These are phyloP conservation scores for Myzus persicae DNA, from an alignment of 1,140 invertebrate genomes.

Conservation along the genomic window DNA sequence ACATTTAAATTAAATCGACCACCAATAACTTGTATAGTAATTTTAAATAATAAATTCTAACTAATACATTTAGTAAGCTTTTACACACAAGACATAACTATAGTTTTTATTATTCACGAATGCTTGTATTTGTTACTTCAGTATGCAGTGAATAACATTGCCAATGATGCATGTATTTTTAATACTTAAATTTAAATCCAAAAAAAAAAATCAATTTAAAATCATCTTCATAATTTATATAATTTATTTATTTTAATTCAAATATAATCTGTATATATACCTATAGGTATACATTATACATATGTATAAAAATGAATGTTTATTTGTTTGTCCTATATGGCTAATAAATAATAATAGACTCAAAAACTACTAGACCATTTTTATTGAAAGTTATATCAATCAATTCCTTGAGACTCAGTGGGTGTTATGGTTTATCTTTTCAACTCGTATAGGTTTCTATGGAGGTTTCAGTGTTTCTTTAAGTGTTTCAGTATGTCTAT, in stretches of 20 bases:
- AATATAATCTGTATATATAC: too few relatives aligned
- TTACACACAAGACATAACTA: neutral
- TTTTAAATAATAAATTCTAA: neutral
- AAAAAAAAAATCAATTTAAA: too few relatives aligned
- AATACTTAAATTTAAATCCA: neutral
- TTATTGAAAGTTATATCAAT: neutral
- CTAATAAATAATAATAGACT: too few relatives aligned
- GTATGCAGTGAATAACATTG: neutral
- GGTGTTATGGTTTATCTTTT: neutral
- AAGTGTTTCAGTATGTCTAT: too few relatives aligned
- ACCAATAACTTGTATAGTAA: neutral
- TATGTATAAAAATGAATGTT: too few relatives aligned
- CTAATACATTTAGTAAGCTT: neutral
- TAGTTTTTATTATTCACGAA: neutral
- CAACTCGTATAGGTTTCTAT: neutral
- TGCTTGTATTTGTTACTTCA: neutral
- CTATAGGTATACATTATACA: too few relatives aligned
- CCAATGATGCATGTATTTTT: neutral
- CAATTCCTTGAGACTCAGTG: too few relatives aligned
- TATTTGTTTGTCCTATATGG: too few relatives aligned
- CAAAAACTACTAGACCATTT: neutral
- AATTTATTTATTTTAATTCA: too few relatives aligned
- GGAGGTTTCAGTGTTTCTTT: too few relatives aligned
- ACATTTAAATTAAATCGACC: neutral
- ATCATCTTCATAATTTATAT: neutral